Evolutionary conservation across 2,888 invertebrate genomes (phyloP), one percentile per base, ranked within the genome.

Genomic region (Drosophila infuscata): DNA sequence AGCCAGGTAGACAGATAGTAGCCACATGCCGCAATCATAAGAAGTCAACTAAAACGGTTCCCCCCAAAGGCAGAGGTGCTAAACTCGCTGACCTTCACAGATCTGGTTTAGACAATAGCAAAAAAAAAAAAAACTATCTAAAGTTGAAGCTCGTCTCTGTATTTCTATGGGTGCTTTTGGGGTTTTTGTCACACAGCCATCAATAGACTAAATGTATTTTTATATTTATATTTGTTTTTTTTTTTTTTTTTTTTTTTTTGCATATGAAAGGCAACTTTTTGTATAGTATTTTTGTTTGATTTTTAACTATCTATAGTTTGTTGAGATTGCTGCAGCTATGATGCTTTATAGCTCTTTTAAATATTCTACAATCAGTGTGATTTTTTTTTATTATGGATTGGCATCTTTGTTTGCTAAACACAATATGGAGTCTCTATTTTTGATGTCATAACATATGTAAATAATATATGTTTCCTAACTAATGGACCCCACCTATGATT

Each of bases 21-120:
- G 8, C 35, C 48, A n/a, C 17, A 17, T 32, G 20, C 29, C 11
- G 15, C 43, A 29, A 59, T 46, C 72, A 49, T 59, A 68, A 74
- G 65, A 65, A 68, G 59, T 61, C 38, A 38, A 63, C 59, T 48
- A 11, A 48, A 32, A 51, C 25, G 48, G 25, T 59, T 48, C 43
- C 41, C 43, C 35, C 8, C 15, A 51, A 43, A 36, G 58, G 29
- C 70, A 74, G 62, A 83, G 71, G 79, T 76, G 83, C 68, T 80
- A 81, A 83, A 79, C 72, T 67, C 66, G 77, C 72, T 85, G 84
- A 85, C 84, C 84, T 85, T 85, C 87, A 84, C 61, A 79, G 60
- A 82, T 84, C 84, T 84, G 79, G 82, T 86, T 86, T 75, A 72
- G 68, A 53, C 69, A 79, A 25, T 25, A 63, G 65, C 61, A 58